These are phyloP conservation scores for Microtus richardsoni DNA, from an alignment of 2,113 vertebrate genomes.

Conservation along the genomic window DNA sequence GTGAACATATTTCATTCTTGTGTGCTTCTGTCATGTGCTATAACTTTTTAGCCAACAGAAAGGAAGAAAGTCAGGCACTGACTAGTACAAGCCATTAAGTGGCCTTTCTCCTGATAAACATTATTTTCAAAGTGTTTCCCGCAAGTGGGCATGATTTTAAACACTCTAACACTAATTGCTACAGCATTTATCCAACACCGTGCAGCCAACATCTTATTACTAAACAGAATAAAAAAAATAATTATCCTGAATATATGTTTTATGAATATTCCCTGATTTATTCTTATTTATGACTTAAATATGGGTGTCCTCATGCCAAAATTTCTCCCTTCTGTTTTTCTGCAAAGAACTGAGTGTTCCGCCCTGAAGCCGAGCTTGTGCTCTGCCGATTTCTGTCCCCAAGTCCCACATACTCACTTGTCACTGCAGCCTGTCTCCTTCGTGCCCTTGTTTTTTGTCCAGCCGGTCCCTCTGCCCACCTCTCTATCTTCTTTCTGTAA, in stretches of 20 bases:
- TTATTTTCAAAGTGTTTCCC: neutral
- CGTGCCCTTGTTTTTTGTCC: neutral
- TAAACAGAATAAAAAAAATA: neutral
- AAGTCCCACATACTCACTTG: neutral
- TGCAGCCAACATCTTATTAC: neutral
- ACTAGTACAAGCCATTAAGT: neutral
- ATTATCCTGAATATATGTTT: neutral
- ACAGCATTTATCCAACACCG: neutral
- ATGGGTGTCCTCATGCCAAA: neutral
- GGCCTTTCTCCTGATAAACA: slow-evolving; percentile 21
- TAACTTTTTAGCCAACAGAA: neutral
- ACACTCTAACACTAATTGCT: neutral
- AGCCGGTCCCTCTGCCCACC: no score
- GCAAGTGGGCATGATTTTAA: neutral
- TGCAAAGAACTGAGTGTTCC: neutral
- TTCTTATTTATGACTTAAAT: neutral
- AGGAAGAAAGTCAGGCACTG: slow-evolving; percentile 12
- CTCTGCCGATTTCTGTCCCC: neutral
- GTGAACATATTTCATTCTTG: neutral
- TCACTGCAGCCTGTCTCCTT: fast-evolving
- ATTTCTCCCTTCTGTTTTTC: neutral
- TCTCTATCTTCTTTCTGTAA: fast-evolving
- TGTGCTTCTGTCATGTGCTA: neutral
- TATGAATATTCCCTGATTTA: neutral
- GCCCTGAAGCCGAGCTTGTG: neutral